These are phyloP conservation scores for Mesopsocus fuscifrons DNA, from an alignment of 2,888 invertebrate genomes.

Conservation along the genomic window DNA sequence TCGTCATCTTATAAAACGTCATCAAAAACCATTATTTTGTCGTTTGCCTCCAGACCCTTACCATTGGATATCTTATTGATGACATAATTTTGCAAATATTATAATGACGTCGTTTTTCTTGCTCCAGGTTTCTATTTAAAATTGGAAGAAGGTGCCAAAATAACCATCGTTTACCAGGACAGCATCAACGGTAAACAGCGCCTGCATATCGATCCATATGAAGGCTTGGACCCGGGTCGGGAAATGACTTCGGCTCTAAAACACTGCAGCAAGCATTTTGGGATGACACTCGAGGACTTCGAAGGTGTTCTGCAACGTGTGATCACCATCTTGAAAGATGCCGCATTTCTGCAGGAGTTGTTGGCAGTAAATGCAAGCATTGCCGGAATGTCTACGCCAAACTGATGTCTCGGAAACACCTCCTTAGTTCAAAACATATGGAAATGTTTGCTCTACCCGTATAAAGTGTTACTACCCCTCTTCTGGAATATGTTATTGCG, in stretches of 20 bases:
- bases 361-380: constrained; percentile 65
- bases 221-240: constrained; percentile 19
- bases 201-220: not conserved
- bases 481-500: too few relatives aligned
- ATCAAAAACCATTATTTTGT: too few relatives aligned
- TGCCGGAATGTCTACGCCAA: constrained; percentile 52
- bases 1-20: not conserved
- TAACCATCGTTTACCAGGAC: constrained; percentile 5
- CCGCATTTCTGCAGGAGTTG: constrained; percentile 52
- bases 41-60: not conserved
- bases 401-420: constrained; percentile 31
- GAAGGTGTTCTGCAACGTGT: constrained; percentile 41
- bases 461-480: too few relatives aligned
- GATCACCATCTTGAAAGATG: constrained; percentile 46
- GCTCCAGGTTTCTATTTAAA: constrained; percentile 59
- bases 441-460: too few relatives aligned
- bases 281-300: constrained; percentile 41
- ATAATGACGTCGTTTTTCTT: too few relatives aligned
- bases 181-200: not conserved
- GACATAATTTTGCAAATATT: too few relatives aligned
- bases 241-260: constrained; percentile 39
- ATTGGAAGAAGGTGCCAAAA: constrained; percentile 31
- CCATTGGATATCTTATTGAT: too few relatives aligned
- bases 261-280: constrained; percentile 53
- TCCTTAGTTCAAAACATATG: not conserved